Evolutionary conservation across 2,113 vertebrate genomes (phyloP), one percentile per base, ranked within the genome.

Genomic region (Glaucomys volans): DNA sequence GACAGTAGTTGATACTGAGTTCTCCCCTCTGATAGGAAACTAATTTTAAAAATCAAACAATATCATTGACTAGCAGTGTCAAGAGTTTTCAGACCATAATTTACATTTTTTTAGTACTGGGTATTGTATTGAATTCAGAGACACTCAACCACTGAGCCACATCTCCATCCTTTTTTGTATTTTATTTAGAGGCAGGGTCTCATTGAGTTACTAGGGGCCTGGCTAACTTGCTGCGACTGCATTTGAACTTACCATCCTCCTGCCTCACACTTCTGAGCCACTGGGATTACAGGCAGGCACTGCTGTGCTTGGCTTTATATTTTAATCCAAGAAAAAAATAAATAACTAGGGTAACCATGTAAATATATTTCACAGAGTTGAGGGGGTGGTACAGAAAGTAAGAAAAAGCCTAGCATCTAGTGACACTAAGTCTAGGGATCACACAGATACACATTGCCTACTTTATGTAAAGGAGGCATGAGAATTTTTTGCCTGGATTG

Each of bases 281-380:
- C 54, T 57, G 54, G 54, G 54, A 57, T 57, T 57, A 57, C 20
- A 57, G 54, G 54, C 54, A 57, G 0, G 20, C 20, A 57, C 54
- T 20, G 8, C 54, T 18, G 18, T 57, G 54, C 20, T 7, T 18
- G 8, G 20, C 7, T 57, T 57, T 57, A 57, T 20, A 57, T 57
- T 83, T 91, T 77, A 84, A 59, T 57, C 8, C 12, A 85, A 86
- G 35, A 14, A 71, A 71, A n/a, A 87, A 92, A 67, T 67, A 67
- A 90, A 57, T 62, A 77, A 93, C 14, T 50, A 67, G 28, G 42
- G 22, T 86, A 4, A 2, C 22, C 5, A n/a, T n/a, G 8, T 92
- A 89, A 90, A 77, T 79, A 87, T 42, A 88, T 69, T 93, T 82
- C 62, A 93, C n/a, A 10, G 26, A 94, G 35, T 59, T 72, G 64